These are phyloP conservation scores for Meleagris gallopavo DNA, from an alignment of 2,113 vertebrate species.

Conservation along the genomic window DNA sequence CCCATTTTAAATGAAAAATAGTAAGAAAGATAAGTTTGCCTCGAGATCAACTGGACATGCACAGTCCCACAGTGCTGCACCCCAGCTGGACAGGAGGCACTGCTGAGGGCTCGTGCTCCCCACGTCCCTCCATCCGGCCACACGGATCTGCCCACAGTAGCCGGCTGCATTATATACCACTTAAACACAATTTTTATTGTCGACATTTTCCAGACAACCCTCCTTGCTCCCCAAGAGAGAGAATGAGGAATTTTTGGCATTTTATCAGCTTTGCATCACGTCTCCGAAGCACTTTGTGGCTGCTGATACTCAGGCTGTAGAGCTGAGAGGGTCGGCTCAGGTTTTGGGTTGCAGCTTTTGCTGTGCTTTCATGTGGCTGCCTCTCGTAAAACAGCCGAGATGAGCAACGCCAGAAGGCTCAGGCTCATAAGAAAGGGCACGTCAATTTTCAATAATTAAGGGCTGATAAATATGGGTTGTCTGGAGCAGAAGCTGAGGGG, in stretches of 20 bases:
- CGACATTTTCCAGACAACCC: conserved; percentile 82
- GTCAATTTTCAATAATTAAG: conserved; percentile 17
- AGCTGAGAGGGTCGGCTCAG: conserved; percentile 28
- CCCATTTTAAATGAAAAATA: not conserved
- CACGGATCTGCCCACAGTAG: conserved; percentile 77
- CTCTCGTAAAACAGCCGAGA: conserved; percentile 35
- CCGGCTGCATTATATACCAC: conserved; percentile 75
- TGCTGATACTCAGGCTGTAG: conserved; percentile 3
- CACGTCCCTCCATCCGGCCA: not conserved
- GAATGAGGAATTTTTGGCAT: conserved; percentile 80
- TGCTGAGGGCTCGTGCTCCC: not conserved
- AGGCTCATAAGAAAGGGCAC: not conserved
- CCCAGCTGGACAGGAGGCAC: not conserved
- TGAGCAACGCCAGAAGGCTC: not conserved
- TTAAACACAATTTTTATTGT: conserved; percentile 85
- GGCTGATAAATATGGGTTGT: not conserved
- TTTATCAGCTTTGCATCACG: conserved; percentile 75
- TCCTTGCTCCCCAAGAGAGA: conserved; percentile 65
- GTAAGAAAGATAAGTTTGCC: not conserved
- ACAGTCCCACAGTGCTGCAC: not conserved
- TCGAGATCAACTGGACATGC: rapidly evolving
- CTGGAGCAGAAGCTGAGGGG: not conserved
- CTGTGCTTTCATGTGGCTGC: conserved; percentile 10
- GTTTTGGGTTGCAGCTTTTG: conserved; percentile 18
- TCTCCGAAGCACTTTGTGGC: conserved; percentile 71